A percentile compares a stretch with the other conserved stretches of the same genome.
Evolutionary conservation across 2,113 vertebrate species (phyloP).

Genomic region (Prochilodus magdalenae): DNA sequence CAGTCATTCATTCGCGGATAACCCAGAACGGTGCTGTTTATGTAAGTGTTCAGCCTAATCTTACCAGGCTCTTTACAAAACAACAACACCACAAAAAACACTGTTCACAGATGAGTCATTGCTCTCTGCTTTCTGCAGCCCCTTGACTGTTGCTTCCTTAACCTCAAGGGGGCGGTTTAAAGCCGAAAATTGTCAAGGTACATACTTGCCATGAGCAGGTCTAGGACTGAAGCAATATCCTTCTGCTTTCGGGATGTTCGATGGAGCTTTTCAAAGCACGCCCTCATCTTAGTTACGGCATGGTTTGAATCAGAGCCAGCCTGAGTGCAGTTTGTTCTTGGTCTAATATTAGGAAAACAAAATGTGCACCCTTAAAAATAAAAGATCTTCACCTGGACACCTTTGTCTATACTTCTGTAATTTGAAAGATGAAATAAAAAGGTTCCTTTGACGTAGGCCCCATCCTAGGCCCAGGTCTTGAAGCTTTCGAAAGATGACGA

Average conservation of each 20-base stretch:
- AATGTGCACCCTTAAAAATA: neutral
- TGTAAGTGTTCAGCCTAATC: neutral
- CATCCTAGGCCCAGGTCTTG: too few species aligned
- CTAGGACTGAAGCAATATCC: neutral
- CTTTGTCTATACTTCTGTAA: too few species aligned
- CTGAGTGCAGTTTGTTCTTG: neutral
- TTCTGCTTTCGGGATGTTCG: neutral
- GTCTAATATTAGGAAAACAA: neutral
- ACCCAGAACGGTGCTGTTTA: conserved; percentile 8
- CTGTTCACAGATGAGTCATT: neutral
- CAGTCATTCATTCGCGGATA: conserved; percentile 6
- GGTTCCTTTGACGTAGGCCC: too few species aligned
- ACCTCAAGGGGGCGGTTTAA: conserved; percentile 15
- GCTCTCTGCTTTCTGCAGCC: neutral
- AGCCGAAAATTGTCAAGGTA: conserved; percentile 3
- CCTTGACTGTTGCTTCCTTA: neutral
- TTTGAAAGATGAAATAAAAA: too few species aligned
- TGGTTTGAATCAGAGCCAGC: conserved; percentile 3
- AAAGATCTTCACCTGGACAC: too few species aligned
- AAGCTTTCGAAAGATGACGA: too few species aligned
- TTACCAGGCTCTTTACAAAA: neutral
- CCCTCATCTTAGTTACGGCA: neutral
- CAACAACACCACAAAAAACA: neutral
- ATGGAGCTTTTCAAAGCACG: conserved; percentile 4
- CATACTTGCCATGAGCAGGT: neutral